Evolutionary conservation across 2,797 vertebrate species (phyloP).

Genomic region (Parambassis ranga): DNA sequence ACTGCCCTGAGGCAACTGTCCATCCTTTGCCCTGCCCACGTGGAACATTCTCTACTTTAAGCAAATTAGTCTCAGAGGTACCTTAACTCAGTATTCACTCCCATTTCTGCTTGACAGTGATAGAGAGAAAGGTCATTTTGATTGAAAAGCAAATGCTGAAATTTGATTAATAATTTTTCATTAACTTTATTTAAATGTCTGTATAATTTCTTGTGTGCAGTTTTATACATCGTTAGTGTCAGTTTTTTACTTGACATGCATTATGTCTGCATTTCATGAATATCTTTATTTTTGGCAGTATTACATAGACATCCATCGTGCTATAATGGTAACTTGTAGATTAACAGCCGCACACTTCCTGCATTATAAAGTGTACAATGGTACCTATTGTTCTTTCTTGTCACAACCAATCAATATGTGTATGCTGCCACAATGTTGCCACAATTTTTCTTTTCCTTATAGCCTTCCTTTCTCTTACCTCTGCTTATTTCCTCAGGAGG

Average conservation of each 20-base stretch:
- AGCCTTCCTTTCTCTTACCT: background rate
- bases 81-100: constrained; percentile 13
- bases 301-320: no score
- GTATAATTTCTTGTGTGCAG: no score
- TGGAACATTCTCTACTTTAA: constrained; percentile 83
- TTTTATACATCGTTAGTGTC: no score
- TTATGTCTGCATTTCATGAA: no score
- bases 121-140: background rate
- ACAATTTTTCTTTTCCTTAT: constrained; percentile 4
- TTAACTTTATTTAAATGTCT: no score
- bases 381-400: background rate
- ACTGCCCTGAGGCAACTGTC: constrained; percentile 80
- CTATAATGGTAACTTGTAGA: no score
- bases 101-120: background rate
- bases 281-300: no score
- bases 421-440: constrained; percentile 18
- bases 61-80: constrained; percentile 82
- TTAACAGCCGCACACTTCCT: no score
- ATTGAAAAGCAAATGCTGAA: background rate
- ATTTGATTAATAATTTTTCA: background rate
- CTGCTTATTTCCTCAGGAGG: constrained; percentile 65
- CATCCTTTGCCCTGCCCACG: constrained; percentile 83
- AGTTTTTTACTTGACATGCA: no score
- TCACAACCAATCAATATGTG: constrained; percentile 29
- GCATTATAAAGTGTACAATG: no score